A percentile compares a stretch with the other conserved stretches of the same genome.
Conservation (phyloP, 2,113 vertebrate genomes). For the Crotalus helleri region DNA sequence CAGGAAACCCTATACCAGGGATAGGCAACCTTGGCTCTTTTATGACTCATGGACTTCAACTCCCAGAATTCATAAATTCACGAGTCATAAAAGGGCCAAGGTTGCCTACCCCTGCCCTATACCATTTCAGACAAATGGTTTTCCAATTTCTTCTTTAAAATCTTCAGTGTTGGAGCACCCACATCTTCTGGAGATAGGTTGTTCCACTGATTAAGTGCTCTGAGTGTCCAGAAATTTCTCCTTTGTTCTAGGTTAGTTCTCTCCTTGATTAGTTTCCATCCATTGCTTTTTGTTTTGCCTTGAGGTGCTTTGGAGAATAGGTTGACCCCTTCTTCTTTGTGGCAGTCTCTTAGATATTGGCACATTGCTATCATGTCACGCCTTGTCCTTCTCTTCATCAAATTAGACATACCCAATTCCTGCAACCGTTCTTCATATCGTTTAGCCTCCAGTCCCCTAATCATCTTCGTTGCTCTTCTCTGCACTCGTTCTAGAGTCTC, state of each 20-base stretch:
- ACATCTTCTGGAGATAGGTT: neutral
- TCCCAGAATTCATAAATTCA: too few relatives aligned
- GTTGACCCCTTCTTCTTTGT: neutral
- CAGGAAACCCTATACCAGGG: neutral
- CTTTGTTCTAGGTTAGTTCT: neutral
- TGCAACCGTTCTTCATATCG: neutral
- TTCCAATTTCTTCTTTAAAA: neutral
- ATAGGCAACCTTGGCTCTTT: too few relatives aligned
- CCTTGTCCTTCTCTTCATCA: neutral
- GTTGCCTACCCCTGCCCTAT: too few relatives aligned
- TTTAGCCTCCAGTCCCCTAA: neutral
- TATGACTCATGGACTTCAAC: too few relatives aligned
- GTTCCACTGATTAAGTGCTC: neutral
- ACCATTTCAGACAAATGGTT: neutral
- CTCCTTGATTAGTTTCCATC: neutral
- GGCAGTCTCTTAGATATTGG: neutral
- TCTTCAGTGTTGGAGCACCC: neutral
- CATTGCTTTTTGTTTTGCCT: neutral
- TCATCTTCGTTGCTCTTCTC: neutral
- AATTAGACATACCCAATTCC: neutral
- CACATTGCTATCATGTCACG: neutral
- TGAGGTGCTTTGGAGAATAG: neutral
- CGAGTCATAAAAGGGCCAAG: too few relatives aligned
- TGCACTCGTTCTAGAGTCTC: neutral
- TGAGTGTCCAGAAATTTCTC: neutral